phyloP scores from a whole-genome alignment of 2,113 vertebrate species.

The Dendropsophus ebraccatus region DNA sequence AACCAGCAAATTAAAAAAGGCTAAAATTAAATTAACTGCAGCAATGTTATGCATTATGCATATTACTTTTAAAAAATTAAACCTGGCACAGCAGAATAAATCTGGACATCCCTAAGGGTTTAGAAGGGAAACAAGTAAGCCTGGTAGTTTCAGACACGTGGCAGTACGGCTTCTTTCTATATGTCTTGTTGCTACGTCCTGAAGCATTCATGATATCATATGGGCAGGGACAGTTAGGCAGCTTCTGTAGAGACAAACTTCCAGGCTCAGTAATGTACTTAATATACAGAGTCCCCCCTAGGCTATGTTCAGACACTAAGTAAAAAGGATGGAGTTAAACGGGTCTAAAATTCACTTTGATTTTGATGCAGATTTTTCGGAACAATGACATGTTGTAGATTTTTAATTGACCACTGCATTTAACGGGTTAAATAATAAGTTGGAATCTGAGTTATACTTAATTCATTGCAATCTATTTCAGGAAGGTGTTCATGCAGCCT shows the following conservation, averaged over 20 bases:
- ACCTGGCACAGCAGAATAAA: constrained; percentile 63
- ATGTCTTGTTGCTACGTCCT: background rate
- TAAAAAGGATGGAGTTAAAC: too few relatives aligned
- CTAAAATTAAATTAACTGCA: constrained; percentile 68
- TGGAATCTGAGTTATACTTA: too few relatives aligned
- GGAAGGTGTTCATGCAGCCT: too few relatives aligned
- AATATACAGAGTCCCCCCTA: background rate
- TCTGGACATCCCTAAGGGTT: constrained; percentile 61
- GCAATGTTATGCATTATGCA: constrained; percentile 65
- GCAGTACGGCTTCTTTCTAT: constrained; percentile 3
- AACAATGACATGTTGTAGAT: too few relatives aligned
- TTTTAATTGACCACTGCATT: too few relatives aligned
- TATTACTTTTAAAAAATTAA: constrained; percentile 68
- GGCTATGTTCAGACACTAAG: background rate
- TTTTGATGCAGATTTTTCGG: too few relatives aligned
- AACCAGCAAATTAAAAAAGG: constrained; percentile 65
- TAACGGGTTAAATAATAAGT: too few relatives aligned
- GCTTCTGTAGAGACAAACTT: background rate
- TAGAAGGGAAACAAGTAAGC: constrained; percentile 58
- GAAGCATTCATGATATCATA: constrained; percentile 1
- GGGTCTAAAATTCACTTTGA: too few relatives aligned
- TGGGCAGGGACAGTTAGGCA: background rate
- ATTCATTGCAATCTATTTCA: too few relatives aligned
- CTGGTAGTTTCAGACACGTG: constrained; percentile 60
- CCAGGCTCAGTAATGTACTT: background rate